Conservation (phyloP, 2,888 invertebrate species). For the Netelia inedita region DNA sequence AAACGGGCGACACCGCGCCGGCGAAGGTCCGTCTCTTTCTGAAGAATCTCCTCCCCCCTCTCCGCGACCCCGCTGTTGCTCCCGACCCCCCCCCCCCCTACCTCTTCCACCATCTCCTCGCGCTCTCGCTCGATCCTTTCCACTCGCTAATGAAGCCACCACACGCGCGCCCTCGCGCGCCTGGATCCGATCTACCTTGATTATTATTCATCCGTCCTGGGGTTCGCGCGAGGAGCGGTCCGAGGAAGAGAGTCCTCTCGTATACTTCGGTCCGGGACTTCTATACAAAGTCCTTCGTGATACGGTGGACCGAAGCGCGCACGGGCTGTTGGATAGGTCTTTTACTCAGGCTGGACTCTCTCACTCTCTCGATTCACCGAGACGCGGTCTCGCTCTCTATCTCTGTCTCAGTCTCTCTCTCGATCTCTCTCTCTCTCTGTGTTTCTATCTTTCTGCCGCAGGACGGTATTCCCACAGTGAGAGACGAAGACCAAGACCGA, state of each 20-base stretch:
- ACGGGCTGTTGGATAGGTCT: constrained; percentile 22
- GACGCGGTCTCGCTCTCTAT: not conserved
- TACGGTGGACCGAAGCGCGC: constrained; percentile 32
- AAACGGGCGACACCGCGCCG: constrained; percentile 49
- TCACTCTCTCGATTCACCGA: constrained; percentile 45
- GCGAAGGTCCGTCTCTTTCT: constrained; percentile 17
- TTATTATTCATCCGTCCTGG: constrained; percentile 76
- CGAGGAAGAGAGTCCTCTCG: constrained; percentile 48
- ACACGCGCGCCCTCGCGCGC: constrained; percentile 65
- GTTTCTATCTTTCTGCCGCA: constrained; percentile 37
- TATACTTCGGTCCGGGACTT: constrained; percentile 48
- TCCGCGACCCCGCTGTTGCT: constrained; percentile 15
- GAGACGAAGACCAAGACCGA: constrained; percentile 51
- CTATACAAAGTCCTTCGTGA: constrained; percentile 64
- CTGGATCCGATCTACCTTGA: constrained; percentile 76
- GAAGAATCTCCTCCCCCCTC: not conserved
- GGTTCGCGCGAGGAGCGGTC: constrained; percentile 57
- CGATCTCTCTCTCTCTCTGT: not conserved
- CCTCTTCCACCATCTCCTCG: not conserved
- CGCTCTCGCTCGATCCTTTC: constrained; percentile 55
- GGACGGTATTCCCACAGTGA: constrained; percentile 61
- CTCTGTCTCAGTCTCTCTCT: too few species aligned
- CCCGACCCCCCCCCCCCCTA: not conserved
- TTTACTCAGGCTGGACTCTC: constrained; percentile 32
- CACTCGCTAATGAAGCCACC: constrained; percentile 72